phyloP scores from a whole-genome alignment of 2,113 vertebrate species.

The Gambusia affinis region DNA sequence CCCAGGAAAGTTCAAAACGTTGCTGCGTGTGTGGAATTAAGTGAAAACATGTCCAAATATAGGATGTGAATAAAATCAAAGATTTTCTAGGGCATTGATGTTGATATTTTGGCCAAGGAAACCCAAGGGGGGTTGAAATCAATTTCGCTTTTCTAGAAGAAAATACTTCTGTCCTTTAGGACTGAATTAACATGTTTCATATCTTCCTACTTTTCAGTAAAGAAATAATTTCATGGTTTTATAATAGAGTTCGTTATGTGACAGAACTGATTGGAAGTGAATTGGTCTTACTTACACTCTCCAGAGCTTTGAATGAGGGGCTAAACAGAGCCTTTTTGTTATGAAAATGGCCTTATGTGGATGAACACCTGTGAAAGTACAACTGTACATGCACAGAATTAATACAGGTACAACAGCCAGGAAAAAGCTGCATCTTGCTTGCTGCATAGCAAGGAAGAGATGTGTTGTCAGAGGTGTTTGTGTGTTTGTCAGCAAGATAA shows the following conservation, averaged over 20 bases:
- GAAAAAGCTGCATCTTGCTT: slow-evolving; percentile 1
- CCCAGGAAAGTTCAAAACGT: slow-evolving; percentile 11
- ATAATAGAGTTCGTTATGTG: slow-evolving; percentile 22
- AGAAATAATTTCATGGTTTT: not conserved
- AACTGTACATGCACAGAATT: slow-evolving; percentile 3
- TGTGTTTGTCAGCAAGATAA: slow-evolving; percentile 6
- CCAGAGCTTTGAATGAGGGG: slow-evolving; percentile 14
- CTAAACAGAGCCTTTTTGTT: slow-evolving; percentile 17
- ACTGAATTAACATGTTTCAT: not conserved
- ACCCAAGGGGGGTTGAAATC: not conserved
- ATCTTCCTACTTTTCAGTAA: too few relatives aligned
- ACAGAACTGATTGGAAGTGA: slow-evolving; percentile 39
- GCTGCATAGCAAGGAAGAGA: not conserved
- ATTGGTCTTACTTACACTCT: slow-evolving; percentile 22
- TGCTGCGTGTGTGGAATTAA: slow-evolving; percentile 14
- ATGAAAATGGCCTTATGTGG: not conserved
- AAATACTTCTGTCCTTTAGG: not conserved
- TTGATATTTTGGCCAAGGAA: slow-evolving; percentile 3
- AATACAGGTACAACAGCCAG: slow-evolving; percentile 4
- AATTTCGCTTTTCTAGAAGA: not conserved
- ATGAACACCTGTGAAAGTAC: slow-evolving; percentile 15
- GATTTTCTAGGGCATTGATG: slow-evolving; percentile 45
- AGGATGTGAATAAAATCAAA: slow-evolving; percentile 34
- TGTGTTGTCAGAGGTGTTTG: not conserved
- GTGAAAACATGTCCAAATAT: slow-evolving; percentile 46